Base-by-base conservation (phyloP, 2,888 invertebrate species). In the Athalia circularis region DNA sequence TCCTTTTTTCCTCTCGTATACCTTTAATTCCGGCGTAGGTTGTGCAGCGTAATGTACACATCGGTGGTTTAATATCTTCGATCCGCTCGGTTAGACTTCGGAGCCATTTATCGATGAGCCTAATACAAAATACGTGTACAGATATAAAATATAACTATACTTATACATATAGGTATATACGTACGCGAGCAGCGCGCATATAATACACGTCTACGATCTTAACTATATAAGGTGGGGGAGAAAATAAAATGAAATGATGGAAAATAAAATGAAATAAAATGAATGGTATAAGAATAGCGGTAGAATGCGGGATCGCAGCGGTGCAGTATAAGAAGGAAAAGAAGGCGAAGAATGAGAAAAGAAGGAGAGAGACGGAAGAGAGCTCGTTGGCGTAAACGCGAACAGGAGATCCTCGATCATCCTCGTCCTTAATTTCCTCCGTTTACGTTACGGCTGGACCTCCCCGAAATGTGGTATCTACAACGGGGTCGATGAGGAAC, bases 51-150 rank as follows among this genome's bases (percentile, higher is more conserved):
- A 48, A 47, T 65, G 48, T 45, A 65, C 6, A n/a, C n/a, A 1
- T 13, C 52, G 65, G 48, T 48, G 13, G 65, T 65, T 65, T 65
- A 65, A 65, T 65, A 47, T 48, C 47, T 13, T 48, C 65, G 65
- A 65, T 65, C 11, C 65, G 65, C 65, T 65, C 48, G 65, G 65
- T 65, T 65, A 48, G 65, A 65, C 48, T 65, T 65, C 48, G 13
- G 48, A 65, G 47, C 65, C 47, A 65, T 65, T 65, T 65, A 65
- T 65, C 65, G 65, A 8, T 43, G 47, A 65, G 11, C 29, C 29
- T 29, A 9, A 11, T 1, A 3, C 6, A 47, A 5, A 64, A 47
- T 7, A 48, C 3, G 6, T 13, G 48, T 3, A 13, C n/a, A 8
- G 48, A 13, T 4, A 65, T 8, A 7, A 65, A 48, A n/a, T 13